Base-by-base conservation (phyloP, 2,113 vertebrate genomes). In the Gracilinanus agilis region DNA sequence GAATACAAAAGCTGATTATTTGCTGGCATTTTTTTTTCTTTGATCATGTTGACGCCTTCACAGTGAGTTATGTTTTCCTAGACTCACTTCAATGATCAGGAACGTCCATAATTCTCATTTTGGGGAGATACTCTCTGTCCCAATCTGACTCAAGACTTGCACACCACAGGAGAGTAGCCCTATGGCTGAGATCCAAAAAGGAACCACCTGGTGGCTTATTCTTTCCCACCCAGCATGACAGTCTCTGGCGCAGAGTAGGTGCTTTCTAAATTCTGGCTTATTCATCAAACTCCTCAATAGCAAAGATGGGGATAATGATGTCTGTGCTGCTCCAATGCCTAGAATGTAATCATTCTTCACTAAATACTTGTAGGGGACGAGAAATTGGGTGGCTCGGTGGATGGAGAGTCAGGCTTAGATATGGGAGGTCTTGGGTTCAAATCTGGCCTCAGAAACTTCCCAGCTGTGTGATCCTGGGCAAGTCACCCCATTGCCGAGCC, bases 1-100 rank as follows among this genome's bases (percentile, higher is more conserved):
- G 95, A 98, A 97, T 96, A 96, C 97, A 90, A 96, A 95, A 95
- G 95, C 95, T 27, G n/a, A 1, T 90, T 49, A 90, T 90, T 97
- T 97, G 97, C 96, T 96, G 97, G 95, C 90, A n/a, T 95, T 95
- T n/a, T 92, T 95, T 97, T 91, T 96, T 90, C 97, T 94, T 97
- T 96, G 95, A 95, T 97, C 92, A 90, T 61, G 91, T 96, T 96
- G 94, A 97, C 96, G 97, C 92, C 93, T 93, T 93, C 67, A 44
- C 91, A 88, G 24, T 93, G 93, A 96, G 90, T 94, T 96, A 55
- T 90, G 58, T 93, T 95, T 96, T 96, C 54, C 19, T 90, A 11
- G 90, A 56, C 53, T 92, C 95, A 93, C 67, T 83, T 40, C 67
- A 83, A 83, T 40, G 67, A 40, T 83, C 19, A 1, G n/a, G 67